Evolutionary conservation across 1,140 invertebrate species (phyloP).

Genomic region (Sinella curviseta): DNA sequence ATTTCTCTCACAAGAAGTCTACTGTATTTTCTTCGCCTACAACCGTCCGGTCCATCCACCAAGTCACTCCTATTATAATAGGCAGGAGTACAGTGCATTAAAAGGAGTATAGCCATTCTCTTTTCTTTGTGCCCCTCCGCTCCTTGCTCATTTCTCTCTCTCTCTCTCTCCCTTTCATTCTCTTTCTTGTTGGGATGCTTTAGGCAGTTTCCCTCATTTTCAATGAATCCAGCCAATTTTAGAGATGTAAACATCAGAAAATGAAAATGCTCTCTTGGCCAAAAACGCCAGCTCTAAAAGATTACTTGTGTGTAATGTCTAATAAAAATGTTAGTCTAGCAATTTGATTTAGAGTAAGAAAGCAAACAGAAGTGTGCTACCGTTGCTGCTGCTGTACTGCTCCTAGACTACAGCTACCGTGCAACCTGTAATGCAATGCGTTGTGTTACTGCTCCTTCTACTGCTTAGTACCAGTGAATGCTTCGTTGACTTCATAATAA

Average conservation of each 20-base stretch:
- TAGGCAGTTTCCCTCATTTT: constrained; percentile 18
- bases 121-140: not conserved
- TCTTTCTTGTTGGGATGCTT: constrained; percentile 7
- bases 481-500: constrained; percentile 7
- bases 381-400: no score
- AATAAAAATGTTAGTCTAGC: constrained; percentile 25
- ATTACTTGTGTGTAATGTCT: constrained; percentile 22
- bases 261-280: constrained; percentile 11
- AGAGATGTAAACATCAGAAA: constrained; percentile 27
- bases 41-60: constrained; percentile 13
- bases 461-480: not conserved
- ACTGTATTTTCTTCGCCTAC: not conserved
- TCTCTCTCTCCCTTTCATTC: constrained; percentile 1
- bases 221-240: constrained; percentile 26
- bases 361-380: not conserved
- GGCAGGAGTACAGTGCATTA: constrained; percentile 9
- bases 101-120: constrained; percentile 11
- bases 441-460: not conserved
- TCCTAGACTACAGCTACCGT: no score
- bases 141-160: not conserved
- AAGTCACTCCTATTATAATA: constrained; percentile 10
- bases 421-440: not conserved
- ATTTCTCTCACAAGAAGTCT: constrained; percentile 46
- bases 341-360: constrained; percentile 20
- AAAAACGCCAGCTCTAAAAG: constrained; percentile 13